Conservation (phyloP, 2,888 invertebrate genomes). For the Melikaiella ostensackeni region DNA sequence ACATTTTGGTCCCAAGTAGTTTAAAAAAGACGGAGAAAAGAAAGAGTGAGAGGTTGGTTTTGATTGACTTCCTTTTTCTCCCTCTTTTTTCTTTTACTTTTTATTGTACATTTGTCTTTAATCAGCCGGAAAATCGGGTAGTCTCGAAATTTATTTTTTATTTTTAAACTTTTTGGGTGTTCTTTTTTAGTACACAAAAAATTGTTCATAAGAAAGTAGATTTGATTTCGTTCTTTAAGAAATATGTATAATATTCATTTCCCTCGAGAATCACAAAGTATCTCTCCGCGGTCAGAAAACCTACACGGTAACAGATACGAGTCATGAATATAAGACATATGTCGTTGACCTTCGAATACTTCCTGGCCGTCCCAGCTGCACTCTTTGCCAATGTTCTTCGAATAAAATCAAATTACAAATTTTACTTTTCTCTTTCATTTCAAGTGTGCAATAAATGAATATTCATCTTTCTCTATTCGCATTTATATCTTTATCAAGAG, state of each 20-base stretch:
- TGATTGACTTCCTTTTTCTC: too few species aligned
- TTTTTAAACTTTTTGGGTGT: too few species aligned
- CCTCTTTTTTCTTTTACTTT: too few species aligned
- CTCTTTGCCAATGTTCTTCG: slow-evolving; percentile 22
- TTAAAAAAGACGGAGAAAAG: too few species aligned
- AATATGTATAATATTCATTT: not conserved
- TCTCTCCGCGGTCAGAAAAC: slow-evolving; percentile 11
- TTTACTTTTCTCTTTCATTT: slow-evolving; percentile 3
- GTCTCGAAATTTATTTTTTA: too few species aligned
- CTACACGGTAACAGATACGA: slow-evolving; percentile 26
- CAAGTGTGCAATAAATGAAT: not conserved
- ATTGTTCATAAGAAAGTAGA: too few species aligned
- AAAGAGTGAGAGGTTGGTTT: too few species aligned
- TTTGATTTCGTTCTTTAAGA: too few species aligned
- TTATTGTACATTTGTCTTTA: too few species aligned
- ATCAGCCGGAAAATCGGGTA: too few species aligned
- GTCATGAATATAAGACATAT: not conserved
- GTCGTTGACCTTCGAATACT: slow-evolving; percentile 33
- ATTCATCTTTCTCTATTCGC: not conserved
- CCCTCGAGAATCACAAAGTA: slow-evolving; percentile 5
- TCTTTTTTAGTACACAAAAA: too few species aligned
- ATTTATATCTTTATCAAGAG: not conserved
- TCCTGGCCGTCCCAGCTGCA: slow-evolving; percentile 18
- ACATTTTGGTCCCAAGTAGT: too few species aligned
- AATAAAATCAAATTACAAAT: slow-evolving; percentile 11